Percentiles rank a stretch among this genome's conserved stretches.
These are phyloP conservation scores for Palloptera scutellata DNA, from an alignment of 2,888 invertebrate species.

Conservation along the genomic window DNA sequence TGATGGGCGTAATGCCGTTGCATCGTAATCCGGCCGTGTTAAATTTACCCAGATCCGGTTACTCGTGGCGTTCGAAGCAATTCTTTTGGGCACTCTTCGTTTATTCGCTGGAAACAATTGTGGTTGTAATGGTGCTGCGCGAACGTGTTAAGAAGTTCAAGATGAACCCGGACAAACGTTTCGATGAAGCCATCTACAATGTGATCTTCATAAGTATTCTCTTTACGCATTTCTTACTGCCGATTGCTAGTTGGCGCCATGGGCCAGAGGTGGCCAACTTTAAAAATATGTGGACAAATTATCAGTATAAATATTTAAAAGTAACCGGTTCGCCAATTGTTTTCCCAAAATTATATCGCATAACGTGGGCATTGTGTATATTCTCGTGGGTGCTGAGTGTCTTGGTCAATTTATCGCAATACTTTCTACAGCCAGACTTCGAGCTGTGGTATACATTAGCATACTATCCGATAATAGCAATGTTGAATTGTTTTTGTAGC, in stretches of 20 bases:
- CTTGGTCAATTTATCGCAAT: constrained; percentile 73
- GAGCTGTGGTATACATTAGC: constrained; percentile 77
- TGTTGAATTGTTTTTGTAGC: constrained; percentile 77
- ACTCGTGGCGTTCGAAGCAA: constrained; percentile 73
- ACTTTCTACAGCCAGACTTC: constrained; percentile 76
- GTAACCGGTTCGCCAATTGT: constrained; percentile 69
- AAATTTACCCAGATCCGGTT: constrained; percentile 68
- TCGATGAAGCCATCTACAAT: constrained; percentile 79
- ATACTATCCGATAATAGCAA: constrained; percentile 77
- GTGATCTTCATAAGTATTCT: constrained; percentile 77
- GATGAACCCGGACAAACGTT: constrained; percentile 70
- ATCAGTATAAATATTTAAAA: constrained; percentile 69
- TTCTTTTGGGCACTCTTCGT: constrained; percentile 74
- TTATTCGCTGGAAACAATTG: constrained; percentile 70
- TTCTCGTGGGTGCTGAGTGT: constrained; percentile 74
- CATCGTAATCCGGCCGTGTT: constrained; percentile 70
- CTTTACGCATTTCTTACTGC: constrained; percentile 75
- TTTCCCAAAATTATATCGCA: constrained; percentile 71
- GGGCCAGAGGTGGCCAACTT: constrained; percentile 76
- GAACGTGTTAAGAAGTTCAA: constrained; percentile 69
- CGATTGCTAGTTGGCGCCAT: constrained; percentile 76
- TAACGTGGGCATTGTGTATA: constrained; percentile 73
- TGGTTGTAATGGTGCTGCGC: constrained; percentile 67
- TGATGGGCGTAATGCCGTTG: constrained; percentile 80
- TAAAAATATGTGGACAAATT: constrained; percentile 82